Evolutionary conservation across 1,140 invertebrate genomes (phyloP).

Genomic region (Probaryconus sp.): DNA sequence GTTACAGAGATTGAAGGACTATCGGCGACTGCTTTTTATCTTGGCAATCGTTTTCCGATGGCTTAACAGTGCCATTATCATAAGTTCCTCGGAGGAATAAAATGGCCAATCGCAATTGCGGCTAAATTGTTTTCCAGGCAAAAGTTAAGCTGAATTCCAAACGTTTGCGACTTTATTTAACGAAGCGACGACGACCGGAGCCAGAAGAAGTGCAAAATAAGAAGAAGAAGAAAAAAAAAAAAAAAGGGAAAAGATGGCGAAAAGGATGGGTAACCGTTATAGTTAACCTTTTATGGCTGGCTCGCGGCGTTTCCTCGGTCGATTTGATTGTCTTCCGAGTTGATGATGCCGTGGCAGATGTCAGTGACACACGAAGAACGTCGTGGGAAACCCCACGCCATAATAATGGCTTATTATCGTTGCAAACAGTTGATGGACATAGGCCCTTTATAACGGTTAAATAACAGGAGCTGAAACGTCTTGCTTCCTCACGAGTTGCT

Average conservation of each 20-base stretch:
- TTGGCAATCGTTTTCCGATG: conserved; percentile 28
- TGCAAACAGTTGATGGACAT: conserved; percentile 30
- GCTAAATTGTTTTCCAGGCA: conserved; percentile 47
- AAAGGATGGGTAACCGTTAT: conserved; percentile 42
- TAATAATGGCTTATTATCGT: conserved; percentile 53
- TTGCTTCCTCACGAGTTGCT: too few species aligned
- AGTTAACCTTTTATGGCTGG: conserved; percentile 49
- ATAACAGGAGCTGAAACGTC: too few species aligned
- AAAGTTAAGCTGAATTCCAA: conserved; percentile 2
- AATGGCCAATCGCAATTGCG: conserved; percentile 36
- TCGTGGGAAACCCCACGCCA: conserved; percentile 46
- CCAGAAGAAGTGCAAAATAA: conserved; percentile 36
- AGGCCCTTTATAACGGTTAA: too few species aligned
- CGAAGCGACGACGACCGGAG: too few species aligned
- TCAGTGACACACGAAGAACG: conserved; percentile 45
- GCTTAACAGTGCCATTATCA: conserved; percentile 21
- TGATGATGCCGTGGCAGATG: conserved; percentile 48
- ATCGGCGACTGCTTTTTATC: too few species aligned
- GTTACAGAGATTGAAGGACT: too few species aligned
- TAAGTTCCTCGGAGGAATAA: conserved; percentile 35
- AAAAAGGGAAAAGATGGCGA: too few species aligned
- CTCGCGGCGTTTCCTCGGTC: conserved; percentile 52
- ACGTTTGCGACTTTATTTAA: conserved; percentile 29
- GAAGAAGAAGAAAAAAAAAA: conserved; percentile 41
- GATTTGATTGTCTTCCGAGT: conserved; percentile 58